Base-by-base conservation (phyloP, 2,888 invertebrate species). In the Thymelicus lineola region DNA sequence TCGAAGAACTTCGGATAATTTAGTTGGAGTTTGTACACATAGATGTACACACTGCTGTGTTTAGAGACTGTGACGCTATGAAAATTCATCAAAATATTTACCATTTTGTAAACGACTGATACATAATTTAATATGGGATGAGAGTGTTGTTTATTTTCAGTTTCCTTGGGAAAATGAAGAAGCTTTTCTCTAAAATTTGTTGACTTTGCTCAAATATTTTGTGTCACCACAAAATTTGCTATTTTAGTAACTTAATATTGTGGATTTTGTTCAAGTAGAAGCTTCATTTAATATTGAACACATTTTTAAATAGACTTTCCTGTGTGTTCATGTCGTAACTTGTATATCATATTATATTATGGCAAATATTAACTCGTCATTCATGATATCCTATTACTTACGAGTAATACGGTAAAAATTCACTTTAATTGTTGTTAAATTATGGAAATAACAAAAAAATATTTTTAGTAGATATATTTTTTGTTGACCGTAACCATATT, bases 121-220 rank as follows among this genome's bases (percentile, higher is more conserved):
- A 57, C 57, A 57, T 57, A 57, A 57, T 57, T 57, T 57, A 57
- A 57, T 57, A 57, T 57, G 57, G 36, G 35, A 36, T 35, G 36
- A 57, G 36, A 57, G 35, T 36, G 57, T n/a, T 57, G 57, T 57
- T 57, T 57, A 57, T 57, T 36, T 57, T 57, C 57, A 57, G 57
- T 57, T 57, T 57, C 57, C 57, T 57, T 35, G 57, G 12, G 57
- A 57, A 57, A 57, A 57, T 57, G 57, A 57, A 57, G 35, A 35
- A n/a, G 57, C 36, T 57, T 6, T n/a, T 4, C 53, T 53, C 20
- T 53, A 36, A 57, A 57, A 57, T 57, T 57, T 57, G 57, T 35
- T 57, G 12, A 57, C 57, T 57, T 57, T n/a, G 6, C n/a, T 12
- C 36, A 57, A 57, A 57, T 57, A 57, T 36, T 20, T n/a, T 36